Evolutionary conservation across 1,140 invertebrate genomes (phyloP).

Genomic region (Patella vulgata): DNA sequence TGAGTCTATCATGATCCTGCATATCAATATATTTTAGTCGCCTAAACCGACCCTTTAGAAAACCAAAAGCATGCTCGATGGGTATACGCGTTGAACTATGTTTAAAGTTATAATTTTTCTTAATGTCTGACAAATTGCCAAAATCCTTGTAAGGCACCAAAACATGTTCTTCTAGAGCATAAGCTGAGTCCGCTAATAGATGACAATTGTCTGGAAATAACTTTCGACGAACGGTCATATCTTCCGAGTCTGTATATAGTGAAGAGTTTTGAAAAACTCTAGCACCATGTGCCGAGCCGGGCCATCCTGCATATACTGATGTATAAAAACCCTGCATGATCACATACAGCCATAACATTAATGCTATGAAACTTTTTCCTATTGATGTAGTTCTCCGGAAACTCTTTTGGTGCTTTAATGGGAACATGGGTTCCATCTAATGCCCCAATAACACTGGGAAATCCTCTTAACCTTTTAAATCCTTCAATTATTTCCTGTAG

Average conservation of each 20-base stretch:
- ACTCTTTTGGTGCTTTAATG: no score
- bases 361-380: no score
- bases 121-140: neutral
- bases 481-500: no score
- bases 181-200: constrained; percentile 1
- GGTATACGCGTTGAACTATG: constrained; percentile 5
- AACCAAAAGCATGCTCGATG: neutral
- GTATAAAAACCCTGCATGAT: constrained; percentile 8
- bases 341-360: no score
- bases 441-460: no score
- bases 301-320: constrained; percentile 5
- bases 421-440: no score
- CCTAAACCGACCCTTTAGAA: constrained; percentile 3
- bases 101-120: constrained; percentile 2
- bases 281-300: constrained; percentile 16
- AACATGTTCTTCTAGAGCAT: neutral
- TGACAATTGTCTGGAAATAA: neutral
- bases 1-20: no score
- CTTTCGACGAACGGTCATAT: neutral
- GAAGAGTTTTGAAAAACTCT: neutral
- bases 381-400: no score
- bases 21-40: no score
- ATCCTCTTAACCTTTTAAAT: no score
- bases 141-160: neutral
- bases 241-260: neutral